A percentile compares a stretch with the other conserved stretches of the same genome.
These are phyloP conservation scores for Lucifuga dentata DNA, from an alignment of 2,113 vertebrate species.

Conservation along the genomic window DNA sequence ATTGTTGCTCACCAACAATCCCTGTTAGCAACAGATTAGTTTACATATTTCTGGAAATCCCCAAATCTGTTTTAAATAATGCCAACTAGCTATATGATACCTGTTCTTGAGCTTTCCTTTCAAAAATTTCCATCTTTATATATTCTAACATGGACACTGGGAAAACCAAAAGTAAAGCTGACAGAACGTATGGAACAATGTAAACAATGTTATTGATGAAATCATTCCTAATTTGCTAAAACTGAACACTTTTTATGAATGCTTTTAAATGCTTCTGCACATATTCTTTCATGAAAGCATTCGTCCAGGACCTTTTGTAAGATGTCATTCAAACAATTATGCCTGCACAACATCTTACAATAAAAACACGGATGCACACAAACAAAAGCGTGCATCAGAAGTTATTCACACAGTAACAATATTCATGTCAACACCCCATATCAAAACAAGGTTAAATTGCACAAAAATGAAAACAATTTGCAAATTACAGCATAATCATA, in stretches of 20 bases:
- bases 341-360: slow-evolving; percentile 19
- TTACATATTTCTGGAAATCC: neutral
- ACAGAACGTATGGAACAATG: slow-evolving; percentile 30
- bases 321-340: slow-evolving; percentile 16
- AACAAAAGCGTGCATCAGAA: slow-evolving; percentile 12
- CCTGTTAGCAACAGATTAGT: slow-evolving; percentile 9
- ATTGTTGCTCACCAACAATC: neutral
- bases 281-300: slow-evolving; percentile 22
- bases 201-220: slow-evolving; percentile 56
- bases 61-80: slow-evolving; percentile 2
- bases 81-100: slow-evolving; percentile 5
- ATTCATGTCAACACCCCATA: slow-evolving; percentile 43
- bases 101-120: slow-evolving; percentile 38
- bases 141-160: slow-evolving; percentile 16
- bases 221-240: slow-evolving; percentile 43
- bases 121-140: slow-evolving; percentile 26
- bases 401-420: slow-evolving; percentile 40
- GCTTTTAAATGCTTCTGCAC: slow-evolving; percentile 19
- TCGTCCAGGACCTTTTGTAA: slow-evolving; percentile 26
- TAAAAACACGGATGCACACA: slow-evolving; percentile 33
- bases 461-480: slow-evolving; percentile 65
- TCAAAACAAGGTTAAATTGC: slow-evolving; percentile 68
- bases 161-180: neutral
- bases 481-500: slow-evolving; percentile 70
- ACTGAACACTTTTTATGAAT: slow-evolving; percentile 34